A percentile compares a stretch with the other conserved stretches of the same genome.
phyloP scores from a whole-genome alignment of 2,113 vertebrate genomes.

The Eublepharis macularius region DNA sequence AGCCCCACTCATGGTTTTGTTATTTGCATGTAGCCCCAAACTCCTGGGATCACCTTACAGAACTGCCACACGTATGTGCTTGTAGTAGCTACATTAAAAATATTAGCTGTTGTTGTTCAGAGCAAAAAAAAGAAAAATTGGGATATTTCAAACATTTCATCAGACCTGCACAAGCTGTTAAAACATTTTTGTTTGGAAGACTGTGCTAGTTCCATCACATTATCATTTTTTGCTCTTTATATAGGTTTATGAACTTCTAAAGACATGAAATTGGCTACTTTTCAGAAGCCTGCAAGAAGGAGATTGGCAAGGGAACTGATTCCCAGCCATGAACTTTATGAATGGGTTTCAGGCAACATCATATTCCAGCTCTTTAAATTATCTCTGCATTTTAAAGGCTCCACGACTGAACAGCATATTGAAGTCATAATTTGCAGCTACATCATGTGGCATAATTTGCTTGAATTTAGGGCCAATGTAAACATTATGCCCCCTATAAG shows the following conservation, averaged over 20 bases:
- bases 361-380: slow-evolving; percentile 50
- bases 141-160: neutral
- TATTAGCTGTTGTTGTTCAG: neutral
- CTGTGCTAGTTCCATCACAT: neutral
- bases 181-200: neutral
- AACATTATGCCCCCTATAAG: neutral
- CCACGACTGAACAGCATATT: neutral
- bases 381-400: slow-evolving; percentile 24
- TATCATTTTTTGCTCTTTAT: neutral
- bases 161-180: slow-evolving; percentile 13
- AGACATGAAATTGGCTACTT: neutral
- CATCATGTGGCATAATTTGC: neutral
- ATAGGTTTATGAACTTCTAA: neutral
- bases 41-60: neutral
- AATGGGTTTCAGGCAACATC: slow-evolving; percentile 40
- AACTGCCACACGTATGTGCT: neutral
- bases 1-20: neutral
- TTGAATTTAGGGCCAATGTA: neutral
- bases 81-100: neutral
- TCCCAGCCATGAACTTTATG: slow-evolving; percentile 33
- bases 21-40: neutral
- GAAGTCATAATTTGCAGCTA: neutral
- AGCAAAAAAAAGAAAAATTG: neutral
- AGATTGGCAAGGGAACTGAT: slow-evolving; percentile 1
- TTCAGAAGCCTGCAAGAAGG: slow-evolving; percentile 27